Base-by-base conservation (phyloP, 2,888 invertebrate species). In the Zelleria hepariella region DNA sequence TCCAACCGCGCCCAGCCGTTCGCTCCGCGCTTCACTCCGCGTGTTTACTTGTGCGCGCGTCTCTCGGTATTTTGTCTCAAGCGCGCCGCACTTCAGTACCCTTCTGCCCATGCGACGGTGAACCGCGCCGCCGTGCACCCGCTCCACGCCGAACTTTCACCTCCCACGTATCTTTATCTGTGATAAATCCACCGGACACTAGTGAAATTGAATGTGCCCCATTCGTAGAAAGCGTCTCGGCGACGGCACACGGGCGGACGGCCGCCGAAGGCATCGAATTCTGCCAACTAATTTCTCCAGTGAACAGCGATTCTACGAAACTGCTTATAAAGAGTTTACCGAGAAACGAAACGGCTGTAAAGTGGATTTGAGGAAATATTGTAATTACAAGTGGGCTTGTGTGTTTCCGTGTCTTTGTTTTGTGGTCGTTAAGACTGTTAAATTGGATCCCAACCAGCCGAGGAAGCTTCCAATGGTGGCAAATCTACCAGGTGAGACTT, bases 271-370 rank as follows among this genome's bases (percentile, higher is more conserved):
- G 70, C 75, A 77, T 75, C 74, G 75, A 75, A 80, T 86, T 81
- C 86, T 80, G 84, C 84, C 82, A 87, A 86, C 80, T 85, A 85
- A 83, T 86, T 86, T 86, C 86, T 86, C 83, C 82, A 73, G 79
- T 80, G 80, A 77, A 72, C 77, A 77, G 76, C 74, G 77, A 68
- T 87, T 86, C 88, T 78, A 76, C 80, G 88, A 86, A 88, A 83
- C 82, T 76, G 83, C 78, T 84, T 83, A 76, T 83, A 84, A 80
- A 86, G 85, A 85, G 86, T 86, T 85, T 87, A 86, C 88, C 65
- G 75, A 81, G 88, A 88, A 86, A 68, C 82, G 80, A 80, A 80
- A 77, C 83, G 78, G 81, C 74, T 76, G 75, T 86, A 85, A 85
- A 86, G 86, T 87, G 86, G 82, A 80, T 86, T 87, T 86, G 80